Base-by-base conservation (phyloP, 2,888 invertebrate genomes). In the Nasonovia ribisnigri region DNA sequence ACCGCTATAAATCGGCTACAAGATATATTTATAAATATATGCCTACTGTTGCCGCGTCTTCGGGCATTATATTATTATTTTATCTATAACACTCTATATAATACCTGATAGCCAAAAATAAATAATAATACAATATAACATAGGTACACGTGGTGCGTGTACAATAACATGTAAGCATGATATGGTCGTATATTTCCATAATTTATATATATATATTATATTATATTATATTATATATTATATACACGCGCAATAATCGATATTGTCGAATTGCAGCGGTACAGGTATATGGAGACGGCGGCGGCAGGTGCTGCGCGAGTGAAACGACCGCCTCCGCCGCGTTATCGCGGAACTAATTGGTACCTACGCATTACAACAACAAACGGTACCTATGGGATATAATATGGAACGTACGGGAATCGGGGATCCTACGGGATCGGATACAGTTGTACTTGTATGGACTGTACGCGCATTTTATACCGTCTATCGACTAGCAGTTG, bases 191-290 rank as follows among this genome's bases (percentile, higher is more conserved):
- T 29, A 60, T 67, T 16, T 57, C 1, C n/a, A 67, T n/a, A 77
- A 54, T 88, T 87, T 16, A 10, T 57, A 88, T 13, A 13, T 67
- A 20, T 54, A 26, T 20, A 84, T 46, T 77, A 8, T 84, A 42
- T 57, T 46, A 42, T 29, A 13, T 46, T 43, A 48, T 42, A 84
- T n/a, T 84, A 10, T 84, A 10, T 84, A 42, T 57, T 84, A 42
- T 29, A 13, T 46, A 36, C 77, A 46, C 43, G 43, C 26, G 11
- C 43, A 57, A 91, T 84, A 92, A 92, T 92, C 91, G 87, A 92
- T 92, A 87, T 92, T 67, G 87, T 88, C 87, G 87, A 92, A 87
- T 87, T 13, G 60, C 48, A 26, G n/a, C 60, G 57, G 90, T 77
- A 89, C 60, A 26, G 86, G 42, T 67, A 67, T 67, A 54, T 5